phyloP scores from a whole-genome alignment of 2,888 invertebrate species.

The Nomada fabriciana region DNA sequence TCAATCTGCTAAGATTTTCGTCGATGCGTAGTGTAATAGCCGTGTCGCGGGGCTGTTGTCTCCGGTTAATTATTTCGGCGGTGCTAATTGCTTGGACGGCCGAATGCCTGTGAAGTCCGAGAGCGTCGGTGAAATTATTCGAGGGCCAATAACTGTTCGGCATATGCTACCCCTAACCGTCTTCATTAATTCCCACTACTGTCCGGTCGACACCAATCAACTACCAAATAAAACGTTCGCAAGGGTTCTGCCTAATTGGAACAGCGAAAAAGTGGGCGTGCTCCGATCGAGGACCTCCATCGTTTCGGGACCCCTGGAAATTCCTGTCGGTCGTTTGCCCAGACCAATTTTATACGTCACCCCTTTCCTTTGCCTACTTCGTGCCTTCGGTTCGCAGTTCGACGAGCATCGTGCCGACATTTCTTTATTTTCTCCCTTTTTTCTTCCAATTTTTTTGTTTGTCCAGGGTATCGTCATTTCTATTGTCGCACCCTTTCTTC shows the following conservation, averaged over 20 bases:
- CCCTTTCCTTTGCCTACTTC: conserved; percentile 39
- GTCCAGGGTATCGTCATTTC: neutral
- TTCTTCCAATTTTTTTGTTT: too few species aligned
- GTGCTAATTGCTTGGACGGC: conserved; percentile 43
- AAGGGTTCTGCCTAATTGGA: conserved; percentile 79
- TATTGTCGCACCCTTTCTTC: neutral
- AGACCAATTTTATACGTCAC: conserved; percentile 61
- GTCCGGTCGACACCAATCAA: conserved; percentile 72
- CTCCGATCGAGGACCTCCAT: conserved; percentile 73
- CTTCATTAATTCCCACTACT: conserved; percentile 73
- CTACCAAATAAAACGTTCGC: conserved; percentile 70
- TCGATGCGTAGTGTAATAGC: conserved; percentile 5
- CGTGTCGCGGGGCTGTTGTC: conserved; percentile 15
- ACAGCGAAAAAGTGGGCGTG: conserved; percentile 81
- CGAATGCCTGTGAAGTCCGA: conserved; percentile 42
- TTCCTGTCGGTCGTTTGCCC: conserved; percentile 53
- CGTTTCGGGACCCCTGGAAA: conserved; percentile 61
- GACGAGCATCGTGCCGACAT: neutral
- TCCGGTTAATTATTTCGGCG: conserved; percentile 26
- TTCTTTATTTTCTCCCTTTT: neutral
- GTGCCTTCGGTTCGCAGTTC: neutral
- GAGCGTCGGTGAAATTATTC: conserved; percentile 44
- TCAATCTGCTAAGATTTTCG: conserved; percentile 34
- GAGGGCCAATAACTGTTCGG: conserved; percentile 54
- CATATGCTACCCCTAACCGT: conserved; percentile 59